Percentiles rank a stretch among this genome's conserved stretches.
Evolutionary conservation across 1,140 invertebrate species (phyloP).

Genomic region (Lutraria rhynchaena): DNA sequence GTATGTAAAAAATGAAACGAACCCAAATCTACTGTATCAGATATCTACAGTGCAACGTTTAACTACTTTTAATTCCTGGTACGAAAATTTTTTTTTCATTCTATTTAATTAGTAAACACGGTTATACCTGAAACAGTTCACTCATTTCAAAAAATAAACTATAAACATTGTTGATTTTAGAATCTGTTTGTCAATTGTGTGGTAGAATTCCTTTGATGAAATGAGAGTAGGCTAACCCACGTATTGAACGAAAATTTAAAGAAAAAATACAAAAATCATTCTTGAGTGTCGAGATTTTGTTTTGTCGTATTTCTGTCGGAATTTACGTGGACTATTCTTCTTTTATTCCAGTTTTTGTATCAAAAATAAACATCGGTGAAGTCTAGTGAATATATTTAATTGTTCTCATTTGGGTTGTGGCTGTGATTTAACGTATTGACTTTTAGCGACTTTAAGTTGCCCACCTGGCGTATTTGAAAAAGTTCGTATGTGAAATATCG

Average conservation of each 20-base stretch:
- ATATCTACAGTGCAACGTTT: no score
- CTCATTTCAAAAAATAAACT: no score
- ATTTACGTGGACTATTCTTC: conserved; percentile 6
- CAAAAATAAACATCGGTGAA: conserved; percentile 13
- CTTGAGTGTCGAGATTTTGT: conserved; percentile 3
- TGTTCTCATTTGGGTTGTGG: neutral
- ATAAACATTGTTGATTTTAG: conserved; percentile 20
- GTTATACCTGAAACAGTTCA: no score
- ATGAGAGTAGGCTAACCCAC: conserved; percentile 2
- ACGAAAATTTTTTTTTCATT: no score
- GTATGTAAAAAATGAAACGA: no score
- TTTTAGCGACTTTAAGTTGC: conserved; percentile 17
- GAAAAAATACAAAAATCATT: conserved; percentile 10
- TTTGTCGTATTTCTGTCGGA: conserved; percentile 25
- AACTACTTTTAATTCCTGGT: no score
- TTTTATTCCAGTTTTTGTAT: conserved; percentile 9
- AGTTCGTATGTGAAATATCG: conserved; percentile 23
- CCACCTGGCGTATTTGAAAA: conserved; percentile 36
- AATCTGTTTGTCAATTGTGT: conserved; percentile 17
- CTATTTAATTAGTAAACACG: no score
- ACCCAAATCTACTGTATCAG: no score
- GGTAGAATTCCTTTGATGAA: conserved; percentile 31
- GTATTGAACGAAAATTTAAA: conserved; percentile 10
- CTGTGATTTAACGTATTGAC: conserved; percentile 27
- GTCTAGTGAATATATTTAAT: conserved; percentile 9